phyloP scores from a whole-genome alignment of 2,888 invertebrate species.

The Oscheius sp. region DNA sequence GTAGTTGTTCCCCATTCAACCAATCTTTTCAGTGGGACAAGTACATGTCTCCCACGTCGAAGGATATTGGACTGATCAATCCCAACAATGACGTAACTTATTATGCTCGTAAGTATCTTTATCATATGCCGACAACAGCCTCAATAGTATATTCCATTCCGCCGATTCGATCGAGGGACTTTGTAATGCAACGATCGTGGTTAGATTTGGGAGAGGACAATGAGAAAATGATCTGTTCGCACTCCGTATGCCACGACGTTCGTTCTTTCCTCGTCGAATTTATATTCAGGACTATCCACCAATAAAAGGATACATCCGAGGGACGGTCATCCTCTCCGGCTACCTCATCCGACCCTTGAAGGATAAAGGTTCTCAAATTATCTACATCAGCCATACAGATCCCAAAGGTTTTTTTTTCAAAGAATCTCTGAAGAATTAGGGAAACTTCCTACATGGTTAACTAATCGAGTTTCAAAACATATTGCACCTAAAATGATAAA shows the following conservation, averaged over 20 bases:
- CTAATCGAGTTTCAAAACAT: slow-evolving; percentile 86
- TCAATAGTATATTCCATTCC: slow-evolving; percentile 48
- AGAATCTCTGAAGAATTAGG: too few species aligned
- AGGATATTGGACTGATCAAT: slow-evolving; percentile 83
- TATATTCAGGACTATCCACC: slow-evolving; percentile 78
- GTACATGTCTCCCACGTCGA: slow-evolving; percentile 79
- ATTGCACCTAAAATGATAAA: slow-evolving; percentile 86
- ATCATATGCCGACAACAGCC: neutral
- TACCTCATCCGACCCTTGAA: slow-evolving; percentile 77
- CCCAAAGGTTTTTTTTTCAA: slow-evolving; percentile 21
- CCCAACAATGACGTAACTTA: slow-evolving; percentile 92
- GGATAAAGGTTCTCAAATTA: slow-evolving; percentile 80
- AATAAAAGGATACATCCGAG: slow-evolving; percentile 82
- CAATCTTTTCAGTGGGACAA: slow-evolving; percentile 81
- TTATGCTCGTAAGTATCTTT: slow-evolving; percentile 80
- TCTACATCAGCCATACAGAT: slow-evolving; percentile 86
- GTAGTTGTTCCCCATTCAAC: neutral
- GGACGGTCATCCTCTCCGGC: slow-evolving; percentile 78
- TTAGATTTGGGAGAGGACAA: slow-evolving; percentile 83
- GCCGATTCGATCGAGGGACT: slow-evolving; percentile 77
- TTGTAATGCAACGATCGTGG: slow-evolving; percentile 90
- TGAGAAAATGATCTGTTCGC: slow-evolving; percentile 89
- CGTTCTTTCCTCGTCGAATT: neutral
- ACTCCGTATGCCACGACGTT: slow-evolving; percentile 87
- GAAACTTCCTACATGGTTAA: slow-evolving; percentile 84